Base-by-base conservation (phyloP, 2,113 vertebrate genomes). In the Nycticryphes semicollaris region DNA sequence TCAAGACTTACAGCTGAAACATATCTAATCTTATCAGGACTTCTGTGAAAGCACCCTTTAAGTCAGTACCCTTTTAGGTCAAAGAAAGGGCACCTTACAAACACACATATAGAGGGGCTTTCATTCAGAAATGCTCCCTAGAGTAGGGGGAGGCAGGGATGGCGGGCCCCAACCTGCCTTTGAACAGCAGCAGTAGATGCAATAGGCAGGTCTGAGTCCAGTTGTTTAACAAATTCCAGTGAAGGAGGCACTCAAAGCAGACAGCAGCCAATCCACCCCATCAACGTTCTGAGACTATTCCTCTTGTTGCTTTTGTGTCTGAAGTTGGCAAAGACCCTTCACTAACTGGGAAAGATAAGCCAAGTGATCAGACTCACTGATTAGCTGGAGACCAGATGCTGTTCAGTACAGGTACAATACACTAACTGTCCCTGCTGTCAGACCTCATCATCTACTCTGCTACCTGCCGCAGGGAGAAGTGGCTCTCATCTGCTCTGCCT, bases 11-110 rank as follows among this genome's bases (percentile, higher is more conserved):
- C 93, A 91, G 89, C 74, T 87, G 39, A 91, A 94, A 94, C 64
- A 16, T 89, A 95, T 77, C 92, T 94, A 96, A 96, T 93, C 96
- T 96, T 93, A 97, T 96, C 96, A 91, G 37, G 60, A 78, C 48
- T 92, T 60, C 88, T 94, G 60, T 95, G 95, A 97, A 95, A 96
- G 95, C 73, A 89, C 88, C 57, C 90, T 96, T 96, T 87, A 96
- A 96, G 83, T 62, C 89, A 90, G 68, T 68, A 90, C 53, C 37
- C 37, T 82, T 64, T 53, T 14, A 92, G 94, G 95, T 97, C 92
- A 96, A 90, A 92, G 82, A 91, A 78, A 96, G 90, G 95, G 28
- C 91, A 96, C 86, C 86, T 90, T 82, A 94, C 90, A 96, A 91
- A 90, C 68, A 86, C 11, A 48, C 68, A 90, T 63, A 97, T 70